Percentiles rank a stretch among this genome's conserved stretches.
Evolutionary conservation across 2,113 vertebrate species (phyloP).

Genomic region (Syrrhaptes paradoxus): DNA sequence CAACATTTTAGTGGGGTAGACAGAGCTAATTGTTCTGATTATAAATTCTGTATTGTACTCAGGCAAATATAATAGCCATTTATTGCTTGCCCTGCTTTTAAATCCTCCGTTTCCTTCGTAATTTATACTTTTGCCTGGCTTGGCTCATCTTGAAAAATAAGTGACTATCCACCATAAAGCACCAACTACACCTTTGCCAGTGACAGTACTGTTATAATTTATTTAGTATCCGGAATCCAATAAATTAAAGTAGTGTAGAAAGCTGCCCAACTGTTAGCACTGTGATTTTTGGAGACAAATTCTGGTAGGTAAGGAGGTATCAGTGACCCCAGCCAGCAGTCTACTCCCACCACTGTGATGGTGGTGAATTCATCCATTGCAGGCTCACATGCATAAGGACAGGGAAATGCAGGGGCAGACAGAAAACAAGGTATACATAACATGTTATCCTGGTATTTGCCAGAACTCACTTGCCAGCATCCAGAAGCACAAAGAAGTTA

Average conservation of each 20-base stretch:
- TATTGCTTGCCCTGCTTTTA: slow-evolving; percentile 30
- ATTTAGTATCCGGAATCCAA: not conserved
- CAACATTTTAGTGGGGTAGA: slow-evolving; percentile 12
- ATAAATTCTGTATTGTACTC: slow-evolving; percentile 43
- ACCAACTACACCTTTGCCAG: not conserved
- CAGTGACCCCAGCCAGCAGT: not conserved
- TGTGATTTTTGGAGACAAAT: not conserved
- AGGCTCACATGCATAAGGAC: not conserved
- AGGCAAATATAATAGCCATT: slow-evolving; percentile 19
- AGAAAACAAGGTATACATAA: not conserved
- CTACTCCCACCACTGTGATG: not conserved
- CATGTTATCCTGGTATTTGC: not conserved
- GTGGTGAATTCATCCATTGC: accelerated
- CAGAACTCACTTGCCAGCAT: accelerated
- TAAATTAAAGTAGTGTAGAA: not conserved
- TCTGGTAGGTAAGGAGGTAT: not conserved
- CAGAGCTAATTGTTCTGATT: slow-evolving; percentile 54
- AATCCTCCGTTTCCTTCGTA: not conserved
- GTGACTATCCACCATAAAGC: not conserved
- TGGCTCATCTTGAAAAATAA: not conserved
- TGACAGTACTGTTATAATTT: not conserved
- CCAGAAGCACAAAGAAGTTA: not conserved
- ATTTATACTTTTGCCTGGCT: slow-evolving; percentile 20
- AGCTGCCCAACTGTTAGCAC: not conserved
- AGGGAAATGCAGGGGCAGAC: not conserved